These are phyloP conservation scores for Drosophila parabipectinata DNA, from an alignment of 1,140 invertebrate species.

Conservation along the genomic window DNA sequence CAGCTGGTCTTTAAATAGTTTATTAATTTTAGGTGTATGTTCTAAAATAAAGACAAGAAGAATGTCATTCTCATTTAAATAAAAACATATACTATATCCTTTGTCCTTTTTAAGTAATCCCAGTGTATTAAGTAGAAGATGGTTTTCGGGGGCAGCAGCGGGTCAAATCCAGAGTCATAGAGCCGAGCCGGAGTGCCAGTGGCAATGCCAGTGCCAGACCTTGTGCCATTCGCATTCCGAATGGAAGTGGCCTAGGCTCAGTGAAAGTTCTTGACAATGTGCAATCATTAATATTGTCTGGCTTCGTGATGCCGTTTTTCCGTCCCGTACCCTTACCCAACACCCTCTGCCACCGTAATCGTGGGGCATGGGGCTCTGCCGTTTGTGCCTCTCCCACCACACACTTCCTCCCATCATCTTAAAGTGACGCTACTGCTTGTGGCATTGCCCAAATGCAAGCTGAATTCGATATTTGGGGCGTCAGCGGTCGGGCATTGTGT, in stretches of 20 bases:
- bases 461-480: slow-evolving; percentile 65
- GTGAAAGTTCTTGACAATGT: slow-evolving; percentile 81
- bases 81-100: not conserved
- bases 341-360: not conserved
- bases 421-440: slow-evolving; percentile 40
- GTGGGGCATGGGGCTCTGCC: not conserved
- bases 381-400: not conserved
- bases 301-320: slow-evolving; percentile 43
- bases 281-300: slow-evolving; percentile 80
- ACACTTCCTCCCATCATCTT: slow-evolving; percentile 8
- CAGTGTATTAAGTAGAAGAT: slow-evolving; percentile 7
- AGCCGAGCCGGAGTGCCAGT: slow-evolving; percentile 27
- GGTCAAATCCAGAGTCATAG: slow-evolving; percentile 17
- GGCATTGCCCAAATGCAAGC: slow-evolving; percentile 57
- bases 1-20: not conserved
- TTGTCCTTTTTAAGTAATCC: not conserved
- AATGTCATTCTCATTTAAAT: not conserved
- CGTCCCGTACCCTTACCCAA: not conserved
- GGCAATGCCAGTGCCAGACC: slow-evolving; percentile 35
- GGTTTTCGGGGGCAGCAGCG: slow-evolving; percentile 7
- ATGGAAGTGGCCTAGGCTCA: slow-evolving; percentile 74
- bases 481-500: slow-evolving; percentile 38
- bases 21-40: not conserved
- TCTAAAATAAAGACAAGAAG: too few species aligned
- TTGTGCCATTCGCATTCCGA: slow-evolving; percentile 58